These are phyloP conservation scores for Perizoma flavofasciatum DNA, from an alignment of 2,888 invertebrate genomes.

Conservation along the genomic window DNA sequence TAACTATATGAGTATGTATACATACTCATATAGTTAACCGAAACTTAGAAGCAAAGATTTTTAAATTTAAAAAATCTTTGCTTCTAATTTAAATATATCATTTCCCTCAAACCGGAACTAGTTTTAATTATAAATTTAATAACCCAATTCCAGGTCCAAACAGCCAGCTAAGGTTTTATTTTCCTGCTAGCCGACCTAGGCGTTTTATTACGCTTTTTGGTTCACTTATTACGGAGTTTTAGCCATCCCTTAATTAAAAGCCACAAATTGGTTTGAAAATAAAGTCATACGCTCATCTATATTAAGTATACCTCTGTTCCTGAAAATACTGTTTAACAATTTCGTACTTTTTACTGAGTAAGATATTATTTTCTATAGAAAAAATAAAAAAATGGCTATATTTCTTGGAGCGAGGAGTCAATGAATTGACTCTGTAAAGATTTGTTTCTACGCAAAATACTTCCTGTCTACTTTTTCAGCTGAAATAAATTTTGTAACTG, in stretches of 20 bases:
- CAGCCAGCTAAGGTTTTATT: conserved; percentile 17
- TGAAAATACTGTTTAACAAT: too few species aligned
- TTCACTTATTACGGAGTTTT: conserved; percentile 11
- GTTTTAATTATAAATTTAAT: conserved; percentile 29
- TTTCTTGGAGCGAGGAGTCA: too few species aligned
- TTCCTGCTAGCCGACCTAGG: conserved; percentile 21
- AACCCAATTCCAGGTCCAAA: conserved; percentile 22
- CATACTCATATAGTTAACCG: neutral
- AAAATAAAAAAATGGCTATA: too few species aligned
- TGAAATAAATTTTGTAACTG: too few species aligned
- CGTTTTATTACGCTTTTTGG: conserved; percentile 19
- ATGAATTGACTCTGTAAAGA: too few species aligned
- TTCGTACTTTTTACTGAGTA: too few species aligned
- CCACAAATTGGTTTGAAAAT: conserved; percentile 14
- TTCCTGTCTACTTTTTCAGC: too few species aligned
- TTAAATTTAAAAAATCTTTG: neutral
- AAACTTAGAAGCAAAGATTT: too few species aligned
- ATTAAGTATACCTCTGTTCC: too few species aligned
- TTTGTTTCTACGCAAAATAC: too few species aligned
- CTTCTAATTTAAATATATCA: conserved; percentile 5
- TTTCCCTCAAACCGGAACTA: conserved; percentile 17
- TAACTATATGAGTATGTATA: too few species aligned
- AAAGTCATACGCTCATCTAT: neutral
- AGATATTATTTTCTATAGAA: too few species aligned
- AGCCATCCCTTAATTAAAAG: conserved; percentile 22